Evolutionary conservation across 2,888 invertebrate species (phyloP).

Genomic region (Pterostichus niger): DNA sequence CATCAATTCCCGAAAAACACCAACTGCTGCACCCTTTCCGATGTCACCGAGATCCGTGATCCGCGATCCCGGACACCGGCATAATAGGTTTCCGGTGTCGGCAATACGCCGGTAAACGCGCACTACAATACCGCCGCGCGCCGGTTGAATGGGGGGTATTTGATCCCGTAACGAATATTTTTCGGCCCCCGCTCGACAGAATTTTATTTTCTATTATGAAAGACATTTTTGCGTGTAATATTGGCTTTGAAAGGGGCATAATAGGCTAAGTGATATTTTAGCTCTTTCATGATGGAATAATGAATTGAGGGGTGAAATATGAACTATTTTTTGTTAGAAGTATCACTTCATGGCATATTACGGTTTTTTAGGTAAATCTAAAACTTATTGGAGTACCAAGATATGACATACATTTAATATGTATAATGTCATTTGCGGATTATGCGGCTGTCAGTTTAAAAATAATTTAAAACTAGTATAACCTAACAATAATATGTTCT

Average conservation of each 20-base stretch:
- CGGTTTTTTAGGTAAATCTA: too few relatives aligned
- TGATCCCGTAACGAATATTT: conserved; percentile 34
- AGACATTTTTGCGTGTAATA: conserved; percentile 57
- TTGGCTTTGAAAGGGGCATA: conserved; percentile 32
- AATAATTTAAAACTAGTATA: too few relatives aligned
- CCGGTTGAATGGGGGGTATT: conserved; percentile 30
- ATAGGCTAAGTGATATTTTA: conserved; percentile 52
- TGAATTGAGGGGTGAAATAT: conserved; percentile 42
- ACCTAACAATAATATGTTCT: too few relatives aligned
- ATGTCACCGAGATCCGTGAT: neutral
- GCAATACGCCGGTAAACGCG: conserved; percentile 21
- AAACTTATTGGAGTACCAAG: too few relatives aligned
- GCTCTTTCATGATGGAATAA: conserved; percentile 39
- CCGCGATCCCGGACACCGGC: neutral
- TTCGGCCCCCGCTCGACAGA: conserved; percentile 4
- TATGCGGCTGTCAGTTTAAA: too few relatives aligned
- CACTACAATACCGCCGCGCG: conserved; percentile 38
- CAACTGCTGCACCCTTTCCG: conserved; percentile 16
- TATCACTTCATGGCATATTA: too few relatives aligned
- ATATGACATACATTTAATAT: too few relatives aligned
- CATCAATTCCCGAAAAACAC: conserved; percentile 25
- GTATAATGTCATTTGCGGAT: too few relatives aligned
- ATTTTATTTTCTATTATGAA: conserved; percentile 57
- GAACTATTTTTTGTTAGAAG: conserved; percentile 9
- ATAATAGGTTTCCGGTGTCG: conserved; percentile 44